phyloP scores from a whole-genome alignment of 2,888 invertebrate genomes.

The Eueremaeus valkanovi region DNA sequence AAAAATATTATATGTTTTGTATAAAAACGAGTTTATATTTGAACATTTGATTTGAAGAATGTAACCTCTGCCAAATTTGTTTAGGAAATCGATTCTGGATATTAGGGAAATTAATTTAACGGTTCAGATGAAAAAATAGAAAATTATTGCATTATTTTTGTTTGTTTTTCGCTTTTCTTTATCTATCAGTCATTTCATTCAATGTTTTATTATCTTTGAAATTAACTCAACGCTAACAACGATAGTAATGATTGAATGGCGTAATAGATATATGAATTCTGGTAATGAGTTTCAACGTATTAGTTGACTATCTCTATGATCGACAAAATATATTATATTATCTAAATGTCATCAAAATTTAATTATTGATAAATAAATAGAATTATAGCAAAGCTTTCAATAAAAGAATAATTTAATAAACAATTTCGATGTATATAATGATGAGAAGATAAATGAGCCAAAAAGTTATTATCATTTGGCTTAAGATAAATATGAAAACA shows the following conservation, averaged over 20 bases:
- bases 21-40: too few relatives aligned
- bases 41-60: too few relatives aligned
- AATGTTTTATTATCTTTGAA: neutral
- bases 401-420: conserved; percentile 1
- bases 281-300: conserved; percentile 4
- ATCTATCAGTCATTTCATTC: neutral
- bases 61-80: too few relatives aligned
- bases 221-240: neutral
- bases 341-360: conserved; percentile 10
- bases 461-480: conserved; percentile 2
- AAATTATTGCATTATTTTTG: neutral
- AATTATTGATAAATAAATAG: conserved; percentile 9
- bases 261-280: neutral
- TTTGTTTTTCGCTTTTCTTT: neutral
- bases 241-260: neutral
- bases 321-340: conserved; percentile 4
- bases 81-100: too few relatives aligned
- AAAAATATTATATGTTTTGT: too few relatives aligned
- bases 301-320: neutral
- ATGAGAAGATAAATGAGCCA: conserved; percentile 9
- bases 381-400: neutral
- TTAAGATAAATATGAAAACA: too few relatives aligned
- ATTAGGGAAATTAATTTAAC: neutral
- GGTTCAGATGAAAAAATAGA: neutral
- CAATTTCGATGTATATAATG: neutral